Evolutionary conservation across 2,888 invertebrate genomes (phyloP).

Genomic region (Nemurella pictetii): DNA sequence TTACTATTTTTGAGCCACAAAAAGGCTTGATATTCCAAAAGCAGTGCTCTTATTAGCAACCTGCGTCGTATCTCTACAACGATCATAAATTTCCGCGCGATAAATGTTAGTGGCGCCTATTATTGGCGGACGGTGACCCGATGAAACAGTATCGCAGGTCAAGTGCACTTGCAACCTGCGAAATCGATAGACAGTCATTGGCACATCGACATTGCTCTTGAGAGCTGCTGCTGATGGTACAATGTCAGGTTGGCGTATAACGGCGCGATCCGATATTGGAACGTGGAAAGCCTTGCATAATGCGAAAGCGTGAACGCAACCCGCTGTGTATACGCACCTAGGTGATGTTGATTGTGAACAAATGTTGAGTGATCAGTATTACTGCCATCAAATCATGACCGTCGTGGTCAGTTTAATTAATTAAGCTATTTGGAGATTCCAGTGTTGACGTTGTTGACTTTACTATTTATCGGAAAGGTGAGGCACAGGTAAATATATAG

Average conservation of each 20-base stretch:
- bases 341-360: not conserved
- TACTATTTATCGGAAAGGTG: not conserved
- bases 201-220: conserved; percentile 7
- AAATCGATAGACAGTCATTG: conserved; percentile 10
- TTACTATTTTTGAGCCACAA: too few relatives aligned
- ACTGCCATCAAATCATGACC: not conserved
- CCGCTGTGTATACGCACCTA: not conserved
- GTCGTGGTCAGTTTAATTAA: not conserved
- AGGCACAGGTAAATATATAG: not conserved
- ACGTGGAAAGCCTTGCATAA: not conserved
- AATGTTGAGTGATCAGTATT: not conserved
- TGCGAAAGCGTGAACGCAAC: not conserved
- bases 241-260: not conserved
- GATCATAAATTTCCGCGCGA: not conserved
- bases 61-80: not conserved
- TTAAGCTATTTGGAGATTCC: not conserved
- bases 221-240: not conserved
- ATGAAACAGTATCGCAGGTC: conserved; percentile 32
- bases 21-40: too few relatives aligned
- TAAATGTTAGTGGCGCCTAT: not conserved
- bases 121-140: conserved; percentile 30
- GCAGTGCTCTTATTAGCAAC: not conserved
- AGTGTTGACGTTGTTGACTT: not conserved
- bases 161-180: not conserved
- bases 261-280: not conserved